Evolutionary conservation across 2,113 vertebrate genomes (phyloP), one percentile per base, ranked within the genome.

Genomic region (Oncorhynchus tshawytscha): DNA sequence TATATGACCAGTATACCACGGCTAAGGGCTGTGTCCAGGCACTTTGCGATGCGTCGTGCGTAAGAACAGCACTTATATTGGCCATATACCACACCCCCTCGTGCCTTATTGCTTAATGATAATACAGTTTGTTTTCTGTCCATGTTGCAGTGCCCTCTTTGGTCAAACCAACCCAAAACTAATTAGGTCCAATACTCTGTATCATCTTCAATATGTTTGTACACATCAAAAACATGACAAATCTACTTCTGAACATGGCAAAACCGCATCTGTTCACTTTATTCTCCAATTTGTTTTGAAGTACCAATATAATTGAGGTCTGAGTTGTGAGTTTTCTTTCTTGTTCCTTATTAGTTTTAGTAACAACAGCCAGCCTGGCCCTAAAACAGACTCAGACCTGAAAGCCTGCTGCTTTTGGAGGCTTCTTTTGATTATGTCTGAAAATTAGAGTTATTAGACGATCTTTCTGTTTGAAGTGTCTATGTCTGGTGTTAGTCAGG

Each of bases 211-310:
- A 31, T 22, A 31, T 39, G 59, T 78, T 69, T 82, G 69, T 78
- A 73, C 57, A 57, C 54, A 78, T 72, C 70, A 78, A 71, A 66
- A 82, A 82, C 70, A 66, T 29, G 67, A 71, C 67, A 68, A 67
- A 67, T 49, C 68, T 48, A 48, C 68, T 22, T 31, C 34, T 49
- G 60, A 68, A 62, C 34, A 31, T 16, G 67, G 68, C 71, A 45
- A 71, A 72, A 71, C 65, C 12, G 70, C 29, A 31, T 57, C n/a
- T 6, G 18, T 73, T 39, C 20, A 25, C 67, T 39, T 69, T n/a
- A 12, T 24, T 70, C 22, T 49, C 3, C 29, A 13, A 5, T 25
- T 4, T 5, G 20, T 49, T 67, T 74, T 34, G 39, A 70, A 22
- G 67, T 24, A 22, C 18, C 18, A 70, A 70, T 49, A 22, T 70